Conservation (phyloP, 1,140 invertebrate genomes). For the Ruditapes philippinarum region DNA sequence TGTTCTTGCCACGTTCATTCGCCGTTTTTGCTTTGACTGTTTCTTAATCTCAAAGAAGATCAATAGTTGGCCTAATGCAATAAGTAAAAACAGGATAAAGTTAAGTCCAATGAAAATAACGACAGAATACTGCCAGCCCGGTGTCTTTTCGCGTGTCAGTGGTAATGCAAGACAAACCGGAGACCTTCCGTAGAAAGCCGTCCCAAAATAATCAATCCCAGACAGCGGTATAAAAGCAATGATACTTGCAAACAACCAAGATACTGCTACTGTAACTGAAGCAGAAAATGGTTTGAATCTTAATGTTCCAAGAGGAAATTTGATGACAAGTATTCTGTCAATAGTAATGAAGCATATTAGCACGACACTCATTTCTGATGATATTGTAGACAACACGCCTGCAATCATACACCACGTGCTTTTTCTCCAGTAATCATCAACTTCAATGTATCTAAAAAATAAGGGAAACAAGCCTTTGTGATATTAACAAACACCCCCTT, state of each 20-base stretch:
- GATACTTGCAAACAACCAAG: not conserved
- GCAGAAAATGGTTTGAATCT: not conserved
- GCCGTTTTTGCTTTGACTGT: not conserved
- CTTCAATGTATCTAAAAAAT: not conserved
- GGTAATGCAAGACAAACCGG: not conserved
- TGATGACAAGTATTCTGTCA: not conserved
- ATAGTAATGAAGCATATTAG: not conserved
- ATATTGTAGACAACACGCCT: not conserved
- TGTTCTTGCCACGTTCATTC: not conserved
- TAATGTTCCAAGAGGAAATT: not conserved
- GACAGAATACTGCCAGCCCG: not conserved
- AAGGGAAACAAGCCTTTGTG: too few relatives aligned
- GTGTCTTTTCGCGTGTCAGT: not conserved
- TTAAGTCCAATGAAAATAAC: not conserved
- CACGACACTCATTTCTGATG: not conserved
- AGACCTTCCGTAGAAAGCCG: not conserved
- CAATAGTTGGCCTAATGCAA: not conserved
- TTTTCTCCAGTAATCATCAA: not conserved
- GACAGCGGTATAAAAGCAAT: not conserved
- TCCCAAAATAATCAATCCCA: not conserved
- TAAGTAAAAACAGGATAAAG: not conserved
- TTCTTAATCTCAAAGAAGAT: not conserved
- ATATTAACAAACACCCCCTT: too few relatives aligned
- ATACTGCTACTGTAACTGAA: not conserved
- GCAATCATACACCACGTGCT: not conserved